phyloP scores from a whole-genome alignment of 2,797 vertebrate species.

The Pseudopleuronectes americanus region DNA sequence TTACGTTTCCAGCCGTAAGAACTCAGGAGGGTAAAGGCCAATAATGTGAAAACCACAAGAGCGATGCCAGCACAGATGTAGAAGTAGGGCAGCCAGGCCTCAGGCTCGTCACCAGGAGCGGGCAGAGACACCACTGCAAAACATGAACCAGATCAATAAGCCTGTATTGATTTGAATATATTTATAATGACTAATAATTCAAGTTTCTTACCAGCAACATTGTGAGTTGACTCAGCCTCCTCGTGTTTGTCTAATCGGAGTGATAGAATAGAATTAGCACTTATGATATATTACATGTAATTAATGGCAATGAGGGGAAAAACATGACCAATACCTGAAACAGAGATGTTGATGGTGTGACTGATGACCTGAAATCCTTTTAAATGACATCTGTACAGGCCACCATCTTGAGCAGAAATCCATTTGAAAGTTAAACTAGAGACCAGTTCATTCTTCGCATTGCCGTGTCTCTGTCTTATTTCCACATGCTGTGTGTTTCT shows the following conservation, averaged over 20 bases:
- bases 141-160: neutral
- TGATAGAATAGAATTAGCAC: neutral
- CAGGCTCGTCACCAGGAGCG: rapidly evolving
- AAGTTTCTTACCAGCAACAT: conserved; percentile 19
- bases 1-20: conserved; percentile 48
- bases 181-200: neutral
- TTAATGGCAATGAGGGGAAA: neutral
- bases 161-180: neutral
- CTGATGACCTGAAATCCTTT: neutral
- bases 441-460: neutral
- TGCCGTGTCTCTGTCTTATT: conserved; percentile 4
- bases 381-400: conserved; percentile 59
- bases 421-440: conserved; percentile 67
- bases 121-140: neutral
- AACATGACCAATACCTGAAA: conserved; percentile 61
- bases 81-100: conserved; percentile 42
- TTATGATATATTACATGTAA: neutral
- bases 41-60: conserved; percentile 37
- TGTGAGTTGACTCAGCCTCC: rapidly evolving
- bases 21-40: conserved; percentile 10
- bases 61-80: conserved; percentile 37
- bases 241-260: conserved; percentile 31
- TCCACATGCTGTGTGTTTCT: conserved; percentile 8
- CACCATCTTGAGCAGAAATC: conserved; percentile 49
- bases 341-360: conserved; percentile 60